These are phyloP conservation scores for Oegoconia quadripuncta DNA, from an alignment of 2,888 invertebrate genomes.

Conservation along the genomic window DNA sequence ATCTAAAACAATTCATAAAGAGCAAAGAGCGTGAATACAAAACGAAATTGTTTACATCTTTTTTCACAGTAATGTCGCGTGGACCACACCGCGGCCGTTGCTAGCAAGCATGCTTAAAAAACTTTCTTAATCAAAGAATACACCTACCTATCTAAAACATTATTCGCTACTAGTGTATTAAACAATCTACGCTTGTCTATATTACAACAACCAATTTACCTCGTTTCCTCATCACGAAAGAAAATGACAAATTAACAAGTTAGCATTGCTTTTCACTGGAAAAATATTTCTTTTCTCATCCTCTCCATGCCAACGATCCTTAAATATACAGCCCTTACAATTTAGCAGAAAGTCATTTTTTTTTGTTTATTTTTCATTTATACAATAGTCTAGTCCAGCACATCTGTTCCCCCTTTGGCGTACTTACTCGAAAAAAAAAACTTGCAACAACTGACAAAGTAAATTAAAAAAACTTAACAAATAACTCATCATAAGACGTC, in stretches of 20 bases:
- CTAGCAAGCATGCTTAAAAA: constrained; percentile 57
- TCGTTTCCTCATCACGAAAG: constrained; percentile 20
- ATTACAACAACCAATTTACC: constrained; percentile 63
- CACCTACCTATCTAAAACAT: constrained; percentile 28
- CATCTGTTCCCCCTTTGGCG: constrained; percentile 68
- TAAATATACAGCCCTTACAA: constrained; percentile 11
- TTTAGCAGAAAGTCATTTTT: constrained; percentile 49
- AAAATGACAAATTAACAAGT: constrained; percentile 15
- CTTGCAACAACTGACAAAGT: constrained; percentile 61
- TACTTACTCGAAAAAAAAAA: constrained; percentile 61
- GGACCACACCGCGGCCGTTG: constrained; percentile 28
- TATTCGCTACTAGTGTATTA: constrained; percentile 37
- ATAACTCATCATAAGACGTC: constrained; percentile 44
- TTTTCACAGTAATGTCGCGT: constrained; percentile 13
- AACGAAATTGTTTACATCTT: constrained; percentile 34
- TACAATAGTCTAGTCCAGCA: constrained; percentile 52
- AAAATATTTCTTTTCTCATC: constrained; percentile 12
- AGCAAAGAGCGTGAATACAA: no score
- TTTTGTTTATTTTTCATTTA: constrained; percentile 66
- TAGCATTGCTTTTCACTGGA: constrained; percentile 11
- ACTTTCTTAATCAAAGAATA: constrained; percentile 46
- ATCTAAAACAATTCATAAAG: constrained; percentile 10
- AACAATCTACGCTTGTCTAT: constrained; percentile 44
- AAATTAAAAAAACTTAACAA: constrained; percentile 70
- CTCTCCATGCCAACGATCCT: constrained; percentile 1